phyloP scores from a whole-genome alignment of 2,113 vertebrate genomes.

The Nycticorax nycticorax region DNA sequence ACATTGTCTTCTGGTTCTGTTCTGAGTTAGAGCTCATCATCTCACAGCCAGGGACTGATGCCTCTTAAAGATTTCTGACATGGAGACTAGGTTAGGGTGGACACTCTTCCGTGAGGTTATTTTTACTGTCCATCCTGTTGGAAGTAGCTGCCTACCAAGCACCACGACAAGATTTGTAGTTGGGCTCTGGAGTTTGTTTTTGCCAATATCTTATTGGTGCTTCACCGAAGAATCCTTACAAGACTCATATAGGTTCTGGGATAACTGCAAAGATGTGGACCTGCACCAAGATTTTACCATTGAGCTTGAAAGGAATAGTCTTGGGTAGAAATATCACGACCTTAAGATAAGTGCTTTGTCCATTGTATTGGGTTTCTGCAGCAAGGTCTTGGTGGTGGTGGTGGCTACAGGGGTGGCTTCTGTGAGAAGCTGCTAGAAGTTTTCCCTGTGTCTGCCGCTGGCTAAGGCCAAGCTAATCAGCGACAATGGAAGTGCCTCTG shows the following conservation, averaged over 20 bases:
- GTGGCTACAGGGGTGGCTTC: too few species aligned
- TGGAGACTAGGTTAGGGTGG: neutral
- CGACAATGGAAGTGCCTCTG: too few species aligned
- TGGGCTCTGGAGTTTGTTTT: neutral
- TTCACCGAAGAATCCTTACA: neutral
- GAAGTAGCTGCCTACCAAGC: neutral
- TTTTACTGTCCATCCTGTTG: neutral
- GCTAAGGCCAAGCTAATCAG: too few species aligned
- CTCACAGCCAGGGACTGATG: neutral
- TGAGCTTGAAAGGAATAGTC: neutral
- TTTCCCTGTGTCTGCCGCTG: too few species aligned
- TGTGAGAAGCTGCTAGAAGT: too few species aligned
- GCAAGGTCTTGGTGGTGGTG: too few species aligned
- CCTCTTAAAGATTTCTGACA: neutral
- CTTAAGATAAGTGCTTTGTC: neutral
- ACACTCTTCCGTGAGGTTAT: neutral
- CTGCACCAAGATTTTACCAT: neutral
- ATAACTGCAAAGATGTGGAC: neutral
- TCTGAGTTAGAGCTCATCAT: neutral
- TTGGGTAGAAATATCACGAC: neutral
- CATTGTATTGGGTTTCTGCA: too few species aligned
- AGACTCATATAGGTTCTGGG: neutral
- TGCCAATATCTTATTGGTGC: too few species aligned
- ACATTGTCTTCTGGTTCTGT: neutral
- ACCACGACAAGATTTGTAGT: neutral